These are phyloP conservation scores for Anser cygnoides DNA, from an alignment of 2,113 vertebrate species.

Conservation along the genomic window DNA sequence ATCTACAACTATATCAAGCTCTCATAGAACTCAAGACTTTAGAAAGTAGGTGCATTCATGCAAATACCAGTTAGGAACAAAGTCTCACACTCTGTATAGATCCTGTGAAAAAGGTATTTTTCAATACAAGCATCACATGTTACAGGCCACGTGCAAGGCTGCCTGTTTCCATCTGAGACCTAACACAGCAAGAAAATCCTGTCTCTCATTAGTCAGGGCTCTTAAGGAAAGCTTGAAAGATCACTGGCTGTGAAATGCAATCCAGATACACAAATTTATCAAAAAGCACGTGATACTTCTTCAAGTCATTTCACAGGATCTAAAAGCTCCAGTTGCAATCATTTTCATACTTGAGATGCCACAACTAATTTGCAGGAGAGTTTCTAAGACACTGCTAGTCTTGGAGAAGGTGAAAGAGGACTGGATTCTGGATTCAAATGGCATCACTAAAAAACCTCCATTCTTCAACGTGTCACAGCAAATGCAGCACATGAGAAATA, in stretches of 20 bases:
- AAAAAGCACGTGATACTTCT: neutral
- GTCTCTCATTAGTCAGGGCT: neutral
- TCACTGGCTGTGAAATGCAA: accelerated
- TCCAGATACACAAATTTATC: neutral
- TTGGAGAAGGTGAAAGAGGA: too few relatives aligned
- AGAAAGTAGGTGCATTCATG: neutral
- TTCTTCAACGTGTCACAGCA: neutral
- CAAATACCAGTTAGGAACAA: neutral
- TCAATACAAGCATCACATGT: neutral
- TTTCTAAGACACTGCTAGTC: neutral
- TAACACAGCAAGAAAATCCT: neutral
- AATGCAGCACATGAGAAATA: neutral
- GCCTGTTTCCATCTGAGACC: neutral
- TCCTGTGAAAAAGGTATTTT: neutral
- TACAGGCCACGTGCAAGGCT: neutral
- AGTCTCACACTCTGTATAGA: neutral
- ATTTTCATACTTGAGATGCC: neutral
- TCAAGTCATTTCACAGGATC: neutral
- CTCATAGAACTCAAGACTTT: neutral
- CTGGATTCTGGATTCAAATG: neutral
- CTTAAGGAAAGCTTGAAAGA: accelerated
- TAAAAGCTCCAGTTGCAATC: neutral
- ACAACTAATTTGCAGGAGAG: neutral
- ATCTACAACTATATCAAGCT: neutral
- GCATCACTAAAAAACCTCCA: neutral